Evolutionary conservation across 1,140 invertebrate species (phyloP).

Genomic region (Penaeus indicus): DNA sequence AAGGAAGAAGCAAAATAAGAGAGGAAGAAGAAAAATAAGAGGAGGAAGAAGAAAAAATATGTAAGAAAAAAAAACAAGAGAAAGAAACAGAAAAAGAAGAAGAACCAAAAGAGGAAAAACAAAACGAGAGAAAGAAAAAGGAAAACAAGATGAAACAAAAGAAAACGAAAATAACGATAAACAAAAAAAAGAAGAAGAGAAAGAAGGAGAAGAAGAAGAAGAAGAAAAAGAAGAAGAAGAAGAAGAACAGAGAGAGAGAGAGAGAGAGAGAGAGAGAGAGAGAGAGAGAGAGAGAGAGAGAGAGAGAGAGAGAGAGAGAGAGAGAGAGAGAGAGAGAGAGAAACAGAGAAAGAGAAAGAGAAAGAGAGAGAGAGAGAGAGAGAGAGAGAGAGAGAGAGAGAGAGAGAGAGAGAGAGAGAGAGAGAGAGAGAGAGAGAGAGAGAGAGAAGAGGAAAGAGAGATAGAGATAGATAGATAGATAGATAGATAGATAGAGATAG

Average conservation of each 20-base stretch:
- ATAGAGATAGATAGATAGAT: neutral
- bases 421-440: constrained; percentile 29
- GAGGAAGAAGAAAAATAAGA: neutral
- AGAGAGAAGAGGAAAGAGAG: neutral
- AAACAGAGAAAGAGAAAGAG: no score
- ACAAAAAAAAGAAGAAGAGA: neutral
- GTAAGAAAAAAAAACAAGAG: neutral
- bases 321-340: neutral
- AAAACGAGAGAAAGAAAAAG: neutral
- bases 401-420: neutral
- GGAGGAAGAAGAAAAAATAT: neutral
- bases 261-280: constrained; percentile 3
- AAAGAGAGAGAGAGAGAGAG: neutral
- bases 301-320: no score
- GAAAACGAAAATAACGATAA: no score
- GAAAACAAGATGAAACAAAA: neutral
- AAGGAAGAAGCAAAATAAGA: neutral
- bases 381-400: neutral
- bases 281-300: neutral
- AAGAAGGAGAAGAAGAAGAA: neutral
- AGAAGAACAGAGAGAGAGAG: no score
- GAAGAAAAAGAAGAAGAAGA: neutral
- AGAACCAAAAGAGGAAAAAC: neutral
- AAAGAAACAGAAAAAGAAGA: neutral
- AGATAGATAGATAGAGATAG: no score